Base-by-base conservation (phyloP, 2,797 vertebrate genomes). In the Sus cebifrons region DNA sequence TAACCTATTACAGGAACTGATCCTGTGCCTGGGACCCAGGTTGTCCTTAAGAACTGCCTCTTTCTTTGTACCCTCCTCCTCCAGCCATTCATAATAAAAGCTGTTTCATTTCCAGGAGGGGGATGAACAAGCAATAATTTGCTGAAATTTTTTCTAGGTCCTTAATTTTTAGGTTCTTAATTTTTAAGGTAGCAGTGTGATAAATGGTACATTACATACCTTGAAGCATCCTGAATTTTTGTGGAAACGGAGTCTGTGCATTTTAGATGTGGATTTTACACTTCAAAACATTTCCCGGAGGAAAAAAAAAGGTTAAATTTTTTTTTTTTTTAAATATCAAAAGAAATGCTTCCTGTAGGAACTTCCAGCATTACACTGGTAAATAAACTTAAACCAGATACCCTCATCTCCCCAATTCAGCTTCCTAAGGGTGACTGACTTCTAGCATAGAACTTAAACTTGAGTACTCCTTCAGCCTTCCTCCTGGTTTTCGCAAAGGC, bases 121-220 rank as follows among this genome's bases (percentile, higher is more conserved):
- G 44, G 7, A 75, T 3, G 10, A 18, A 62, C 32, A 56, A 32
- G 21, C 21, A 54, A 15, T 32, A 25, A 70, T 44, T 40, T n/a
- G 52, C 36, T 49, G 21, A 52, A 32, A 0, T 29, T 16, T 86
- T 56, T 52, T 49, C 78, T 52, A 49, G 60, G 49, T 74, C 27
- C 77, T 90, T 32, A 32, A 23, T 58, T 79, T 91, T 78, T 73
- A 58, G 18, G 10, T 75, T 62, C 58, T 67, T 86, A 20, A 60
- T 86, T 91, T 96, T 87, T 71, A 86, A 96, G 54, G 18, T 81
- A 62, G 67, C 78, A 92, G 29, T 60, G 16, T 18, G 32, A 74
- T 58, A 64, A 5, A 14, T 15, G 21, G 16, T 83, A 13, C 16
- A 3, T 65, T 40, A 12, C 62, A 4, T 65, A 25, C 11, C 11